Conservation (phyloP, 1,140 invertebrate species). For the Papilio aristodemus region DNA sequence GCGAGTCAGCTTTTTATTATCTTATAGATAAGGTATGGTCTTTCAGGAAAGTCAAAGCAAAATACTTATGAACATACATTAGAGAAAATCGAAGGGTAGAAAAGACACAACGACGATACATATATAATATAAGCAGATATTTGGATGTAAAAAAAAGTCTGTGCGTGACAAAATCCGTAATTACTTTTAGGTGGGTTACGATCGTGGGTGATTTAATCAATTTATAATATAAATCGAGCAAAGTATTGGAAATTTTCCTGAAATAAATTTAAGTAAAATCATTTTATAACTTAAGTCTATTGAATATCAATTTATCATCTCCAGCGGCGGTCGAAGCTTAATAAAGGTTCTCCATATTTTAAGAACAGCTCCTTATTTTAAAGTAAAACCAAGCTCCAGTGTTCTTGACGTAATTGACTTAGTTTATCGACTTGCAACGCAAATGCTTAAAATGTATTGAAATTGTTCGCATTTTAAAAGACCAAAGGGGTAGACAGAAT, state of each 20-base stretch:
- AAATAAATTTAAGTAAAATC: neutral
- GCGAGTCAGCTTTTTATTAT: no score
- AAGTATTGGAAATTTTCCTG: neutral
- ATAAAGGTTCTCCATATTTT: constrained; percentile 24
- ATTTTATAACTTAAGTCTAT: constrained; percentile 20
- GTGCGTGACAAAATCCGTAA: no score
- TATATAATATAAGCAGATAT: no score
- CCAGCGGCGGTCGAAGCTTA: constrained; percentile 10
- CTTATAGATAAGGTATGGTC: no score
- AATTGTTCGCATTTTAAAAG: neutral
- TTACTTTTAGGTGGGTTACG: neutral
- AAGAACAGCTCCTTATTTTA: constrained; percentile 14
- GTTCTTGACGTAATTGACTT: constrained; percentile 15
- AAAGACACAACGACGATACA: no score
- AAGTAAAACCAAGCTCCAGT: constrained; percentile 10
- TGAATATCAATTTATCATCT: constrained; percentile 21
- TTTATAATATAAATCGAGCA: neutral
- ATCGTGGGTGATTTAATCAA: neutral
- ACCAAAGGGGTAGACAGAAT: neutral
- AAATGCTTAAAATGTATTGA: neutral
- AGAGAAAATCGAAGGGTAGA: no score
- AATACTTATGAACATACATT: no score
- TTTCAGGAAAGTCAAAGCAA: no score
- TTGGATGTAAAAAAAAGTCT: no score
- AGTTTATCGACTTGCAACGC: neutral